A percentile compares a stretch with the other conserved stretches of the same genome.
Evolutionary conservation across 2,888 invertebrate species (phyloP).

Genomic region (Aproaerema taeniolella): DNA sequence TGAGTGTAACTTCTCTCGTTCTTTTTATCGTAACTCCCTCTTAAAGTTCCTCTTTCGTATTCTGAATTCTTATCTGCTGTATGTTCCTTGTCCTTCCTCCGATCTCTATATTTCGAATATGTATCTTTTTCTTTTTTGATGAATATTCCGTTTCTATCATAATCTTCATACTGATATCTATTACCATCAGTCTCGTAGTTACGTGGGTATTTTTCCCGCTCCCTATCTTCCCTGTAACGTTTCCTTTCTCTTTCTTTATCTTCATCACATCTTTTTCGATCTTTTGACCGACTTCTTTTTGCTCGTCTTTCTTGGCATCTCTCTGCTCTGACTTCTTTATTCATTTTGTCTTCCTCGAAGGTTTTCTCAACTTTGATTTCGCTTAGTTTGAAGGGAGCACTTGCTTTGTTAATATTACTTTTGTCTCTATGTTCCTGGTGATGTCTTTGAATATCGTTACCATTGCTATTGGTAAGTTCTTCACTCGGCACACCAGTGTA

Average conservation of each 20-base stretch:
- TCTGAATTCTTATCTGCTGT: too few relatives aligned
- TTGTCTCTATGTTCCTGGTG: constrained; percentile 8
- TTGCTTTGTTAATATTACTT: constrained; percentile 1
- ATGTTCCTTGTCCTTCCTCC: too few relatives aligned
- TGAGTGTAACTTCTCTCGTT: not conserved
- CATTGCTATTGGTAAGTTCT: not conserved
- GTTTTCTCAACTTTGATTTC: too few relatives aligned
- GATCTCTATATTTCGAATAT: not conserved
- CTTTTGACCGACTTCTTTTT: constrained; percentile 1
- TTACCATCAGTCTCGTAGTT: not conserved
- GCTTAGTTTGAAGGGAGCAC: too few relatives aligned
- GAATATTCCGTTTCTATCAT: constrained; percentile 10
- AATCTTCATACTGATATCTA: not conserved
- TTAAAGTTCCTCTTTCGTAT: too few relatives aligned
- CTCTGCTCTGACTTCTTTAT: not conserved
- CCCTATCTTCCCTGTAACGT: not conserved
- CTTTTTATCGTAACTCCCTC: not conserved
- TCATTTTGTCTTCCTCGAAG: constrained; percentile 3
- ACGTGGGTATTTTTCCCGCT: not conserved
- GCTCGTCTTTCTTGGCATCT: not conserved
- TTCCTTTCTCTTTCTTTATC: not conserved
- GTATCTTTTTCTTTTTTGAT: not conserved
- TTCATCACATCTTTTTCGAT: constrained; percentile 1
- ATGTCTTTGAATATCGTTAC: too few relatives aligned
- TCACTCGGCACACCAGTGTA: constrained; percentile 25